Base-by-base conservation (phyloP, 2,797 vertebrate genomes). In the Antrozous pallidus region DNA sequence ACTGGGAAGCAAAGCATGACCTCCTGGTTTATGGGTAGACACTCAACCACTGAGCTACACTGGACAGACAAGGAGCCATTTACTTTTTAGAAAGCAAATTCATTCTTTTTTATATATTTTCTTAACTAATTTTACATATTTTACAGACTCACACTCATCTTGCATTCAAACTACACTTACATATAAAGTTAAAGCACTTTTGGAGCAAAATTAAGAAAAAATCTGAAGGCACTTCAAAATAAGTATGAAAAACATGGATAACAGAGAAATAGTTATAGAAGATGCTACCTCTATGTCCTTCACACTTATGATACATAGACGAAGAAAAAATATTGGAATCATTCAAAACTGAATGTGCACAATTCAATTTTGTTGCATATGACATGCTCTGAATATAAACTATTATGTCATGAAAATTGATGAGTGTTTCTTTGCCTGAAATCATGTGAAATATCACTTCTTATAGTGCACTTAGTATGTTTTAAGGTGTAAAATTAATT, bases 391-490 rank as follows among this genome's bases (percentile, higher is more conserved):
- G 42, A 54, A 90, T 24, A 75, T 49, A 89, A 89, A 89, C 5
- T 40, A 54, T 22, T 31, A 3, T 88, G 36, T 70, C 51, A 51
- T 65, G 49, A 56, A 89, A 96, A 82, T 28, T 82, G 71, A 69
- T 74, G 38, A 69, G 24, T 20, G 7, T 51, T 75, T 94, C 54
- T 67, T 75, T 82, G 80, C 69, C 58, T 84, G 16, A 93, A 80
- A 88, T 65, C 65, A 80, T 31, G 38, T 87, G 65, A 71, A 94
- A 54, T 87, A 90, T 26, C 42, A 86, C 10, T 79, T 95, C 31
- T 81, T 9, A 3, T 12, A 56, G 45, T 74, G 28, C 31, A 42
- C 54, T 85, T 73, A 54, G 20, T 45, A 82, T 47, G 10, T 45
- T 86, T 91, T 73, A 40, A 36, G 20, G 16, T n/a, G 18, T 78